These are phyloP conservation scores for Campodea augens DNA, from an alignment of 1,140 invertebrate genomes.

Conservation along the genomic window DNA sequence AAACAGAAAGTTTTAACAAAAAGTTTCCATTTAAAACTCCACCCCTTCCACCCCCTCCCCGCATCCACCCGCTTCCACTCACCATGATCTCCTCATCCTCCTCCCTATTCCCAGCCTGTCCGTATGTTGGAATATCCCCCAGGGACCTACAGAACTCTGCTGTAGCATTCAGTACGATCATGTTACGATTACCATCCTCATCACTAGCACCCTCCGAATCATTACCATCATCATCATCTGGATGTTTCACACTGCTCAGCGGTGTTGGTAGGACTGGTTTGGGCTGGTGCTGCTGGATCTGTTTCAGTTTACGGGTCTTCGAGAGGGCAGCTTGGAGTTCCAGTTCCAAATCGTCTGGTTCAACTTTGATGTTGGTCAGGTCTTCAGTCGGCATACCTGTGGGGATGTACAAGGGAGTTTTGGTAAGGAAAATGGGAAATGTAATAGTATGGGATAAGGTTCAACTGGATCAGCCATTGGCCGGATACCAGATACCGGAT, in stretches of 20 bases:
- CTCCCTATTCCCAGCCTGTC: slow-evolving; percentile 68
- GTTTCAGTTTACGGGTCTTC: slow-evolving; percentile 51
- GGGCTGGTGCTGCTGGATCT: slow-evolving; percentile 30
- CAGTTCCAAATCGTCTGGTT: slow-evolving; percentile 53
- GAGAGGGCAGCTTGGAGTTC: slow-evolving; percentile 53
- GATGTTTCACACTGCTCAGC: slow-evolving; percentile 3
- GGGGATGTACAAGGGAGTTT: slow-evolving; percentile 15
- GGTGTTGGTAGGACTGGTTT: too few relatives aligned
- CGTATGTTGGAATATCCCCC: slow-evolving; percentile 86
- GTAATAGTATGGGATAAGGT: too few relatives aligned
- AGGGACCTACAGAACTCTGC: slow-evolving; percentile 93
- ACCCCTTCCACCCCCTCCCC: too few relatives aligned
- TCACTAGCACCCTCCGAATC: too few relatives aligned
- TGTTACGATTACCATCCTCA: too few relatives aligned
- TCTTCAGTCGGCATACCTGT: slow-evolving; percentile 35
- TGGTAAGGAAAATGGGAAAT: slow-evolving; percentile 2
- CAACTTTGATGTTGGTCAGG: slow-evolving; percentile 37
- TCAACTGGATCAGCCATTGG: too few relatives aligned
- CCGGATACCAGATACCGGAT: too few relatives aligned
- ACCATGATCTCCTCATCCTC: slow-evolving; percentile 63
- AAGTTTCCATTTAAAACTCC: too few relatives aligned
- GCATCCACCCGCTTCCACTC: too few relatives aligned
- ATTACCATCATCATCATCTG: slow-evolving; percentile 6
- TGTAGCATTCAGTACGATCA: slow-evolving; percentile 76
- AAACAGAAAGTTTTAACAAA: too few relatives aligned